Evolutionary conservation across 2,113 vertebrate genomes (phyloP), one percentile per base, ranked within the genome.

Genomic region (Condylura cristata): DNA sequence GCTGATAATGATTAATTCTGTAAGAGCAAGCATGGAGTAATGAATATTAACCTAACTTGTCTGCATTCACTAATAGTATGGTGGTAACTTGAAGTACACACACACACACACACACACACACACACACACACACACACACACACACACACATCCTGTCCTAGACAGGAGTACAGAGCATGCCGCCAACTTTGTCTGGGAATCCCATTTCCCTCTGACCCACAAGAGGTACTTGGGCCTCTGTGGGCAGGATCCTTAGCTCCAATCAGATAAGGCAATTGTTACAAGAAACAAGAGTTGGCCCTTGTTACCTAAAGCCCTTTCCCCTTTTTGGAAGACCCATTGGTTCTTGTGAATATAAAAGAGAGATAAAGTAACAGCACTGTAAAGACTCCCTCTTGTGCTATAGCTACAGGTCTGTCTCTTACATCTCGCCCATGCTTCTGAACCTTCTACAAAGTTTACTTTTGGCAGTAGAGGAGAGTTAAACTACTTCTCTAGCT

Each of bases 1-100:
- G 99, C 97, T 99, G 99, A 97, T 99, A 99, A 98, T 99, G 99
- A 98, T 99, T 99, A 98, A 99, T 99, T 98, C 99, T 99, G 97
- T 97, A 89, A 96, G 91, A 96, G 81, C 79, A 96, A 86, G 34
- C 34, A 82, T 2, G 24, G 41, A 37, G 22, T 65, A 82, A 78
- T n/a, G 95, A 95, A 91, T 74, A 74, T 88, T 86, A 56, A 71
- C 44, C 68, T 81, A 74, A 34, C 5, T 66, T 1, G 6, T 22
- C 53, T 41, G 46, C 12, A 24, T 48, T 65, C 71, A 51, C n/a
- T 66, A 66, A 9, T 4, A 78, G 93, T 39, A 79, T 66, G 82
- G 32, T 78, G 44, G 0, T 34, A 34, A 14, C 17, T 44, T n/a
- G 17, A 37, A 44, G 26, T 1, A 26, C 13, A 39, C 2, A 71